phyloP scores from a whole-genome alignment of 2,113 vertebrate species.

The Thunnus maccoyii region DNA sequence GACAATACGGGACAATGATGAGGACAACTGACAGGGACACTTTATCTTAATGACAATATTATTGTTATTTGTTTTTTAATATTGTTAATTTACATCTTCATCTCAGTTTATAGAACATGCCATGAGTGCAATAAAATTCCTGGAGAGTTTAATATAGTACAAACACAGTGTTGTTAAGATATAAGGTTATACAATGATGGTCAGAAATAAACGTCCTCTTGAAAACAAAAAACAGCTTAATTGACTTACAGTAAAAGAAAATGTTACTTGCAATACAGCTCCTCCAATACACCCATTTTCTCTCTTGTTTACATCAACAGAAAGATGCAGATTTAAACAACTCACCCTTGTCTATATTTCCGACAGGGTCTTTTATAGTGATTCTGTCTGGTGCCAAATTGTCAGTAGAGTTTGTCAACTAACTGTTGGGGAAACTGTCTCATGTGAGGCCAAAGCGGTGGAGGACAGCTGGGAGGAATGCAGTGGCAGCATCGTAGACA shows the following conservation, averaged over 20 bases:
- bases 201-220: background rate
- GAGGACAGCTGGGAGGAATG: conserved; percentile 65
- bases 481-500: conserved; percentile 59
- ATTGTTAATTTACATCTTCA: background rate
- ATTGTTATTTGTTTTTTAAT: too few species aligned
- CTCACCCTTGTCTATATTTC: conserved; percentile 4
- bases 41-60: too few species aligned
- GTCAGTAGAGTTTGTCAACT: conserved; percentile 32
- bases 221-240: background rate
- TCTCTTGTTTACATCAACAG: background rate
- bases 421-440: conserved; percentile 51
- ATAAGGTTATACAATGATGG: too few species aligned
- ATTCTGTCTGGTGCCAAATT: conserved; percentile 28
- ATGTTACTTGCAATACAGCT: too few species aligned
- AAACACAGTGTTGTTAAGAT: background rate
- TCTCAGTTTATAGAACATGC: background rate
- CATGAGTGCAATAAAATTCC: background rate
- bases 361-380: background rate
- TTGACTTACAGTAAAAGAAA: too few species aligned
- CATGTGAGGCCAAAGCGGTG: conserved; percentile 62
- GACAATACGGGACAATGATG: too few species aligned
- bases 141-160: too few species aligned
- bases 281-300: background rate
- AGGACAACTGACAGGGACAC: too few species aligned
- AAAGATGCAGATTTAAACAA: conserved; percentile 9